Conservation (phyloP, 2,797 vertebrate species). For the Psittacula derbiana region DNA sequence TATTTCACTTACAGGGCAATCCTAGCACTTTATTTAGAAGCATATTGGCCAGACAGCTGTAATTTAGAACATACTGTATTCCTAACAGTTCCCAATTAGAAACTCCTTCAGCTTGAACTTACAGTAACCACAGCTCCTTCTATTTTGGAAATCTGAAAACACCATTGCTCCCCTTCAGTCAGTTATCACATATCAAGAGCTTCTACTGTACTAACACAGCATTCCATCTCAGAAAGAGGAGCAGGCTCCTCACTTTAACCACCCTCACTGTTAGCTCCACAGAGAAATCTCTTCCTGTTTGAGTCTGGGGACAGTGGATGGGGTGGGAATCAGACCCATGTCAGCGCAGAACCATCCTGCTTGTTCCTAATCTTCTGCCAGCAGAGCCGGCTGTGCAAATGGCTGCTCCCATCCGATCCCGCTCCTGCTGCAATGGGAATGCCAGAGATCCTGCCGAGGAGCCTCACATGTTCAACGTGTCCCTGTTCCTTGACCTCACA, state of each 20-base stretch:
- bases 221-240: neutral
- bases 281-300: neutral
- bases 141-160: neutral
- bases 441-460: neutral
- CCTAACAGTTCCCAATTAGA: constrained; percentile 49
- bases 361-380: neutral
- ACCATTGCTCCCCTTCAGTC: constrained; percentile 5
- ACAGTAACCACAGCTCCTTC: constrained; percentile 9
- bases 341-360: neutral
- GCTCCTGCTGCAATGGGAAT: neutral
- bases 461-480: neutral
- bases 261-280: neutral
- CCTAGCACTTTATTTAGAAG: constrained; percentile 52
- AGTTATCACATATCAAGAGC: neutral
- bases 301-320: neutral
- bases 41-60: constrained; percentile 53
- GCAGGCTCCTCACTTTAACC: neutral
- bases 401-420: constrained; percentile 5
- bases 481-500: constrained; percentile 48
- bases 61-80: constrained; percentile 51
- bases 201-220: neutral
- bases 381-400: constrained; percentile 35
- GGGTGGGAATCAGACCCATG: neutral
- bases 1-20: constrained; percentile 48
- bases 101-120: constrained; percentile 46